A percentile compares a stretch with the other conserved stretches of the same genome.
phyloP scores from a whole-genome alignment of 2,888 invertebrate species.

The Thecocarcelia acutangulata region DNA sequence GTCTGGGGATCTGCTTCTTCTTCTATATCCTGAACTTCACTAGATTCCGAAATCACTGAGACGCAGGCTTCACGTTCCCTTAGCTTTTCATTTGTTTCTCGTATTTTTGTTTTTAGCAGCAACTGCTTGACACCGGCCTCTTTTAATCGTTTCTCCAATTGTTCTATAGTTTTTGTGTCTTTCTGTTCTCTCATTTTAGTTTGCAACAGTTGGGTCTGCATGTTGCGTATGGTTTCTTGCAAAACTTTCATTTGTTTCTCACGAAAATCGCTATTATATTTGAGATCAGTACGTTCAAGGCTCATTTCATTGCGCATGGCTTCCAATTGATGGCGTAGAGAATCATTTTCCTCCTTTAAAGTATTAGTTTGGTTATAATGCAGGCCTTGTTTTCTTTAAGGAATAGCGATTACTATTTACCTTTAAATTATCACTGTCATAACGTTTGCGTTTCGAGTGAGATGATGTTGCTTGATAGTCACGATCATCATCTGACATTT shows the following conservation, averaged over 20 bases:
- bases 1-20: slow-evolving; percentile 25
- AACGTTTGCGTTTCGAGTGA: slow-evolving; percentile 78
- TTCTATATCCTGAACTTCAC: slow-evolving; percentile 70
- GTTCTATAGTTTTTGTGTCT: slow-evolving; percentile 77
- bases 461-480: slow-evolving; percentile 80
- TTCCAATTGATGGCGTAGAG: slow-evolving; percentile 93
- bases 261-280: slow-evolving; percentile 90
- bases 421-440: slow-evolving; percentile 80
- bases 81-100: slow-evolving; percentile 75
- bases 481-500: slow-evolving; percentile 90
- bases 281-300: slow-evolving; percentile 90
- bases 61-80: slow-evolving; percentile 73
- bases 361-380: neutral
- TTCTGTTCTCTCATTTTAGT: slow-evolving; percentile 80
- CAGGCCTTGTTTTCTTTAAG: neutral
- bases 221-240: slow-evolving; percentile 81
- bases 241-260: slow-evolving; percentile 89
- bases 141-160: slow-evolving; percentile 79
- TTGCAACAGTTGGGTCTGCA: slow-evolving; percentile 81
- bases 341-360: slow-evolving; percentile 92
- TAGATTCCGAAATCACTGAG: slow-evolving; percentile 74
- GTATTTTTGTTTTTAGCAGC: slow-evolving; percentile 80
- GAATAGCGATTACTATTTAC: slow-evolving; percentile 70
- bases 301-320: slow-evolving; percentile 97
- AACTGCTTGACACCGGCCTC: slow-evolving; percentile 81